phyloP scores from a whole-genome alignment of 1,140 invertebrate genomes.

The Caenorhabditis briggsae region DNA sequence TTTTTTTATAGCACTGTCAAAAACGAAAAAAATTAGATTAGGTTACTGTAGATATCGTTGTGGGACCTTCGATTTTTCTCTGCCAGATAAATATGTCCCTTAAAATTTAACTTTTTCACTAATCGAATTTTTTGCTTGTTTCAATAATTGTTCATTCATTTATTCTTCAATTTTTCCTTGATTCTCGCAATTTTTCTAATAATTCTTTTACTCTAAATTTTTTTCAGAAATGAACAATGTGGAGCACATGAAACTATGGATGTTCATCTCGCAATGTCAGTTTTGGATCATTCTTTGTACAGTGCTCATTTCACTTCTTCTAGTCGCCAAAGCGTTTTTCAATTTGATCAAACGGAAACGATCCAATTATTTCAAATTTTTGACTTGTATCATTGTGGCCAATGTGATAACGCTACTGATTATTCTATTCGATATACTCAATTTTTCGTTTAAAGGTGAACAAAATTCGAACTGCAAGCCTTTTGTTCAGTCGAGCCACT shows the following conservation, averaged over 20 bases:
- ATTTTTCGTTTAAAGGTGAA: constrained; percentile 43
- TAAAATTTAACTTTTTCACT: too few relatives aligned
- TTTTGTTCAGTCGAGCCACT: too few relatives aligned
- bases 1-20: too few relatives aligned
- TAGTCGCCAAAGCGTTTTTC: constrained; percentile 41
- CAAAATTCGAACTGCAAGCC: too few relatives aligned
- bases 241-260: constrained; percentile 40
- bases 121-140: too few relatives aligned
- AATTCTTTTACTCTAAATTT: neutral
- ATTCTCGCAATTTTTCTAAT: neutral
- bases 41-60: too few relatives aligned
- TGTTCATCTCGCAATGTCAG: constrained; percentile 41
- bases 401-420: constrained; percentile 30
- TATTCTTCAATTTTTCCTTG: neutral
- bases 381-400: neutral
- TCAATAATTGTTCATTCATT: too few relatives aligned
- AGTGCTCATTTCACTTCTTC: neutral
- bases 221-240: constrained; percentile 34
- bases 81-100: too few relatives aligned
- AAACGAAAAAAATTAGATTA: too few relatives aligned
- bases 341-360: constrained; percentile 37
- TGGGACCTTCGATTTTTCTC: too few relatives aligned
- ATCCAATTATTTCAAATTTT: constrained; percentile 46
- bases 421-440: constrained; percentile 41
- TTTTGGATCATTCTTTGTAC: constrained; percentile 36